Evolutionary conservation across 2,113 vertebrate species (phyloP), one percentile per base, ranked within the genome.

Genomic region (Antigone vipio): DNA sequence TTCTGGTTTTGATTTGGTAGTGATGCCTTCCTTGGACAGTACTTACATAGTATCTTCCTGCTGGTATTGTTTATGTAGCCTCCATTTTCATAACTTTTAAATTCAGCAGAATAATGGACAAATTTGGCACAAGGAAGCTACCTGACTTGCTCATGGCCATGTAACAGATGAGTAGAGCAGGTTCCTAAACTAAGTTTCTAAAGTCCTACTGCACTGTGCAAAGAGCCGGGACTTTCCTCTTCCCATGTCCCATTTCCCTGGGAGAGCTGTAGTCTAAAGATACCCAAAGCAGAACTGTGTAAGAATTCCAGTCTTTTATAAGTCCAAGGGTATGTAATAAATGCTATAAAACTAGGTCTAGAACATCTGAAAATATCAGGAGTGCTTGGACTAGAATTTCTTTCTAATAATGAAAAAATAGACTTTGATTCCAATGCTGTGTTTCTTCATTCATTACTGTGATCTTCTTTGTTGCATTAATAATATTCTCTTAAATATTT

Each of bases 401-500:
- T 86, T 85, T 82, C 40, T 32, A 78, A 67, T 44, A 85, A 40
- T 20, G 7, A 40, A 74, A 83, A 83, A 74, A 9, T 2, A 78
- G 9, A 11, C 19, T 35, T 67, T 75, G 5, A 2, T 78, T 93
- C 14, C 56, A 79, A 2, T 60, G 77, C 17, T 66, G 3, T 59
- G 44, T 62, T 91, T 87, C 21, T 85, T 89, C 14, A 47, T 92
- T 93, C 32, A 11, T 59, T 78, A 32, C 11, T 81, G 44, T 85
- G 44, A 63, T 81, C 18, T 67, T 88, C 47, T 87, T 85, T 95
- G 56, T 78, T 86, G 12, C 75, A 89, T 94, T 83, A 93, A 53
- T 86, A 96, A 91, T 68, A 72, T 9, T 92, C 12, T 82, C 34
- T 68, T 80, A 72, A 93, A 91, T 93, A 95, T 78, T 89, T 95